These are phyloP conservation scores for Dynastes grantii DNA, from an alignment of 2,888 invertebrate species.

Conservation along the genomic window DNA sequence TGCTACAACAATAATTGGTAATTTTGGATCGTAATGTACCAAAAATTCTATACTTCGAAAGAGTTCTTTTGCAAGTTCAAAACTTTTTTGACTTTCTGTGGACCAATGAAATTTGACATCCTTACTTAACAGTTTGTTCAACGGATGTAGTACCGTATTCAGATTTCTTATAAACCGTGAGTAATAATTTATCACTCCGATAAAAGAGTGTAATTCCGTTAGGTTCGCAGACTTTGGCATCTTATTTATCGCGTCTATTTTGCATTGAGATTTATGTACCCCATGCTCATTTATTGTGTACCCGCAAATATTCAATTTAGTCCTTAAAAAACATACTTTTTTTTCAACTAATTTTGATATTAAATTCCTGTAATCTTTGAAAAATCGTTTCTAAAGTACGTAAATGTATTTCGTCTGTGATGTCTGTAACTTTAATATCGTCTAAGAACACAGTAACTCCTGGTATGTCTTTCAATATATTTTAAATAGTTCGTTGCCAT, in stretches of 20 bases:
- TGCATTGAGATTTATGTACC: constrained; percentile 59
- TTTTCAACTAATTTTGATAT: constrained; percentile 58
- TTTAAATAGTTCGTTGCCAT: constrained; percentile 62
- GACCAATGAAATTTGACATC: constrained; percentile 57
- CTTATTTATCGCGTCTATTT: constrained; percentile 3
- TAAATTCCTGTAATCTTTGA: constrained; percentile 55
- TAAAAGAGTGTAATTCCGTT: constrained; percentile 56
- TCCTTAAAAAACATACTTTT: constrained; percentile 61
- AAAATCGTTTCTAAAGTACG: constrained; percentile 57
- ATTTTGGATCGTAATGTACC: constrained; percentile 59
- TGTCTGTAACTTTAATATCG: constrained; percentile 57
- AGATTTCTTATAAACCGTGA: constrained; percentile 55
- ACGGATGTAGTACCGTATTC: constrained; percentile 58
- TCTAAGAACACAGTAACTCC: constrained; percentile 59
- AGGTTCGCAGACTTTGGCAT: constrained; percentile 50
- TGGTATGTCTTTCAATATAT: constrained; percentile 57
- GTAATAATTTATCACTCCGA: constrained; percentile 63
- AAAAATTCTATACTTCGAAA: constrained; percentile 57
- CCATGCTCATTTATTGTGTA: constrained; percentile 62
- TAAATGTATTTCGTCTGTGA: constrained; percentile 58
- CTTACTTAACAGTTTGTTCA: constrained; percentile 59
- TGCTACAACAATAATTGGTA: constrained; percentile 58
- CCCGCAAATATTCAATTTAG: constrained; percentile 60
- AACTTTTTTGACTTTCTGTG: constrained; percentile 56
- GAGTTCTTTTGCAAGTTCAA: constrained; percentile 58